Base-by-base conservation (phyloP, 2,113 vertebrate species). In the Tetrao urogallus region DNA sequence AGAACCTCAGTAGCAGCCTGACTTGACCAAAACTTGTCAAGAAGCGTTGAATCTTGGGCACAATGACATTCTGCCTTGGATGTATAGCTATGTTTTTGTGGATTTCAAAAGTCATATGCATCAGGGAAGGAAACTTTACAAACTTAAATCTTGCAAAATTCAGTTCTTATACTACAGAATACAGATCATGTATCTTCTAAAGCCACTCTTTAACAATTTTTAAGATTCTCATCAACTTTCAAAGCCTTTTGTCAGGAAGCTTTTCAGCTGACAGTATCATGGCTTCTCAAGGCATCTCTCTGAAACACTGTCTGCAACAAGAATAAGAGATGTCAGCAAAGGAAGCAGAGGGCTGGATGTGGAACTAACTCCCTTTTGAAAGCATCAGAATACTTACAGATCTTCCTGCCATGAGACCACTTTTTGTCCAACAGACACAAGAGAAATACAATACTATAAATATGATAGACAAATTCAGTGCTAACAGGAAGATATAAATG, bases 181-280 rank as follows among this genome's bases (percentile, higher is more conserved):
- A 81, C 20, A 91, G 61, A 70, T 56, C 0, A 0, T 17, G 3
- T 65, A 57, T 50, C 79, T 85, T 91, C 71, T 88, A 76, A 77
- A 91, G 50, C 30, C 71, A 73, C 58, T 42, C n/a, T 45, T 87
- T 84, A 65, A 75, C n/a, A 12, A 54, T 63, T 94, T 93, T 90
- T 61, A 90, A 86, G 70, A 82, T 72, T 79, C 48, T 82, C 45
- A 57, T 20, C 47, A 77, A 60, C 84, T 75, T 86, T 90, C 65
- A 86, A 69, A 81, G 60, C 11, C 32, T 66, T 86, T 87, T 70
- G 45, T 32, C 63, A 70, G 56, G 19, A 79, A 73, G 24, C 67
- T 75, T 43, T 86, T 84, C 71, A 85, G 21, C 54, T 40, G 76
- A 65, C 4, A 11, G 16, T 61, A 90, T 86, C 8, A 28, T 28